phyloP scores from a whole-genome alignment of 2,888 invertebrate species.

The Vanessa cardui region DNA sequence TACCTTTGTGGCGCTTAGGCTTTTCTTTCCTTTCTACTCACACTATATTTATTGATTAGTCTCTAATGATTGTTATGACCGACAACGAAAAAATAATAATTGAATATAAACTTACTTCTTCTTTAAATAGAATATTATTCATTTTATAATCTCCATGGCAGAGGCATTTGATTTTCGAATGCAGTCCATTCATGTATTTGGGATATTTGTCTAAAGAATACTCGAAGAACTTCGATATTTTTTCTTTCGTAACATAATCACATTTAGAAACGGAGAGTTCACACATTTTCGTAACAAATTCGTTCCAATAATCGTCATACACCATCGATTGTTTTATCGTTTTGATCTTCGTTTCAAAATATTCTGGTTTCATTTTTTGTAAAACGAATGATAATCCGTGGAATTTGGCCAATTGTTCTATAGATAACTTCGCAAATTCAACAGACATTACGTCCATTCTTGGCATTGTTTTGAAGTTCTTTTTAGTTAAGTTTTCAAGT shows the following conservation, averaged over 20 bases:
- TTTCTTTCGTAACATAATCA: constrained; percentile 44
- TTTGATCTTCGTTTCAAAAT: constrained; percentile 48
- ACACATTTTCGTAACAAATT: constrained; percentile 42
- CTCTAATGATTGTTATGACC: too few species aligned
- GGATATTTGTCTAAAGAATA: constrained; percentile 44
- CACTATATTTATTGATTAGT: too few species aligned
- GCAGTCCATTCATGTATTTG: constrained; percentile 44
- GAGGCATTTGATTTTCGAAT: constrained; percentile 45
- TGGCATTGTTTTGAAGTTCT: constrained; percentile 51
- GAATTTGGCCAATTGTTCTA: constrained; percentile 60
- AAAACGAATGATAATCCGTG: constrained; percentile 58
- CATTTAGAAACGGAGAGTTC: constrained; percentile 43
- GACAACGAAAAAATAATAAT: background rate
- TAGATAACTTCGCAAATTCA: constrained; percentile 53
- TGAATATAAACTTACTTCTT: constrained; percentile 51
- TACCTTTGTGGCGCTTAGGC: too few species aligned
- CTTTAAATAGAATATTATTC: constrained; percentile 60
- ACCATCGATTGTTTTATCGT: constrained; percentile 37
- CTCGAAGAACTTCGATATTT: constrained; percentile 42
- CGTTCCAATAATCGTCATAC: constrained; percentile 48
- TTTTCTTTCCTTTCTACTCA: too few species aligned
- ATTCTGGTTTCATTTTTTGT: constrained; percentile 50
- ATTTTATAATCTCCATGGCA: constrained; percentile 66
- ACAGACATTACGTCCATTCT: constrained; percentile 54
- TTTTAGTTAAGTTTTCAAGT: constrained; percentile 54